Base-by-base conservation (phyloP, 2,888 invertebrate genomes). In the Tetropium fuscum region DNA sequence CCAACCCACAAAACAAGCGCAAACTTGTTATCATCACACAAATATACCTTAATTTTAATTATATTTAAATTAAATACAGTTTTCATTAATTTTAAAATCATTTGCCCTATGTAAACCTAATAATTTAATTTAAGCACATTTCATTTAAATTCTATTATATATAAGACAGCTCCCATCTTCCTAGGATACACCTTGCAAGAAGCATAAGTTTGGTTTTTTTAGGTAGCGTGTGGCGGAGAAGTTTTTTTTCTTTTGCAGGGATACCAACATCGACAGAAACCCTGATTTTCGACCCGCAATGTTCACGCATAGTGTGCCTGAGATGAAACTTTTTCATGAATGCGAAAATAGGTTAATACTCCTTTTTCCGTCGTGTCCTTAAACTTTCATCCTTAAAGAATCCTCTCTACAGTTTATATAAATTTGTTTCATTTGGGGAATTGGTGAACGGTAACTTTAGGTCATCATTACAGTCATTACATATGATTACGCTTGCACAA, bases 241-340 rank as follows among this genome's bases (percentile, higher is more conserved):
- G 11, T 47, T 68, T 64, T 69, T 65, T 68, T 75, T 75, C 60
- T 76, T 67, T 78, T 78, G 36, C 78, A 78, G 78, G 73, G 48
- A 68, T 74, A 69, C 76, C 75, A 67, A 68, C 73, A 62, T 64
- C 72, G 62, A 55, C 53, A 64, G 41, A 44, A 22, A 66, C 74
- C 77, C 72, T 75, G 75, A 55, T 69, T 27, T 60, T 63, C 63
- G 74, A 78, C 77, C 79, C 73, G 75, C 72, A 78, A 79, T 79
- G 78, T 79, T 78, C 71, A 73, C 75, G 79, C 78, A 77, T 56
- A 44, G 76, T 53, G 63, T 68, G 69, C 27, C 44, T 74, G 74
- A 60, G 73, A 69, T 73, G 72, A 63, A 63, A 63, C 60, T 62
- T 36, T 47, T 64, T 56, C 63, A 63, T 69, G 70, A 56, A 68